A percentile compares a stretch with the other conserved stretches of the same genome.
Evolutionary conservation across 2,797 vertebrate genomes (phyloP).

Genomic region (Siniperca obscura): DNA sequence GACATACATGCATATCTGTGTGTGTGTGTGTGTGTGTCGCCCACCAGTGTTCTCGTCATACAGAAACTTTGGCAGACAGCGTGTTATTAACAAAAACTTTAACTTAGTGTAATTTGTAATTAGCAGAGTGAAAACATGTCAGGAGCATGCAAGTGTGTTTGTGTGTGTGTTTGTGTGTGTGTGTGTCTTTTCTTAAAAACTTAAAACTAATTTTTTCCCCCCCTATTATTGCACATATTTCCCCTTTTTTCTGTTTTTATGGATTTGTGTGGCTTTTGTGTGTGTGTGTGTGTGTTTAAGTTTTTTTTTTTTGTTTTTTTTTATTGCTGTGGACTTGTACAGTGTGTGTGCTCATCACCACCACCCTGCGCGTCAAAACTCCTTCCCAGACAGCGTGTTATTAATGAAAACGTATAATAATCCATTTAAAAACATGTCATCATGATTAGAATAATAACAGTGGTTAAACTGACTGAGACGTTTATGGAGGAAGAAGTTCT

Average conservation of each 20-base stretch:
- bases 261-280: slow-evolving; percentile 28
- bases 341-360: slow-evolving; percentile 25
- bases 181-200: slow-evolving; percentile 17
- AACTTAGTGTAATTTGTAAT: slow-evolving; percentile 74
- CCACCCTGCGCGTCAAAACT: slow-evolving; percentile 53
- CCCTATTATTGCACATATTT: slow-evolving; percentile 27
- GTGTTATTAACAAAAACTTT: slow-evolving; percentile 77
- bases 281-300: not conserved
- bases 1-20: slow-evolving; percentile 52
- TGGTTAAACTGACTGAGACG: slow-evolving; percentile 77
- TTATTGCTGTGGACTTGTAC: too few species aligned
- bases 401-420: slow-evolving; percentile 84
- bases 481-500: slow-evolving; percentile 66
- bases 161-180: slow-evolving; percentile 8
- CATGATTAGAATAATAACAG: slow-evolving; percentile 84
- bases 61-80: slow-evolving; percentile 67
- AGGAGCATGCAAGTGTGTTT: slow-evolving; percentile 33
- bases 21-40: slow-evolving; percentile 47
- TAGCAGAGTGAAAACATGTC: slow-evolving; percentile 70
- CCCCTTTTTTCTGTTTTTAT: slow-evolving; percentile 9
- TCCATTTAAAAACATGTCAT: slow-evolving; percentile 85
- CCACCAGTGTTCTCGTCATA: slow-evolving; percentile 50
- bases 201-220: slow-evolving; percentile 15
- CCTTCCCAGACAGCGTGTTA: slow-evolving; percentile 77
- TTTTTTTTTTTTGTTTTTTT: not conserved